Evolutionary conservation across 2,797 vertebrate genomes (phyloP), one percentile per base, ranked within the genome.

Genomic region (Thalassophryne amazonica): DNA sequence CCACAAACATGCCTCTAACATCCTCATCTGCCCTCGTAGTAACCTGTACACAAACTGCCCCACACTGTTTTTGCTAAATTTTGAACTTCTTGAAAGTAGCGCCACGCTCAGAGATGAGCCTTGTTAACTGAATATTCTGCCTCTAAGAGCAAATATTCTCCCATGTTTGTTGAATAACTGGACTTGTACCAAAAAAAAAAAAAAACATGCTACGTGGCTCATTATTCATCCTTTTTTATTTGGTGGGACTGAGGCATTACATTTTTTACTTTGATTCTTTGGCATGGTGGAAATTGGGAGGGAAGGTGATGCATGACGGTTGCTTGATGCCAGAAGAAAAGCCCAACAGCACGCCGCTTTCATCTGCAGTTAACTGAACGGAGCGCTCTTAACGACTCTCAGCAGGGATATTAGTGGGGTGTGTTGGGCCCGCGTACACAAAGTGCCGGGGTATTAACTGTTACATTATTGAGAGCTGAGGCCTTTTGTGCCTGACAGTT

Each of bases 311-410:
- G 52, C 24, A 17, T 52, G 72, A 58, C 3, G 22, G 18, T 61
- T 30, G 53, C 40, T 61, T 31, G 60, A 53, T 38, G 7, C 65
- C 55, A 11, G 31, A 54, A 43, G 38, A 39, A 46, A 39, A 37
- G 45, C 23, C 43, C 56, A 63, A 36, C 43, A 47, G 55, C 24
- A 0, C 3, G 2, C 25, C 0, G 20, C 68, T 80, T 81, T 79
- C 59, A 78, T 79, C 60, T 49, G 1, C n/a, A 11, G 65, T 72
- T 58, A 70, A 25, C 47, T 45, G 66, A 77, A 73, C 62, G 70
- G 51, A 71, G 58, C 36, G 41, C 62, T 9, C 62, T 69, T 69
- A 70, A 40, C 54, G 1, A 36, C 12, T 62, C 67, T 70, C 73
- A 67, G 74, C 66, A 38, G 76, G 69, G 55, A 63, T 55, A 73